These are phyloP conservation scores for Dorcus hopei DNA, from an alignment of 2,888 invertebrate species.

Conservation along the genomic window DNA sequence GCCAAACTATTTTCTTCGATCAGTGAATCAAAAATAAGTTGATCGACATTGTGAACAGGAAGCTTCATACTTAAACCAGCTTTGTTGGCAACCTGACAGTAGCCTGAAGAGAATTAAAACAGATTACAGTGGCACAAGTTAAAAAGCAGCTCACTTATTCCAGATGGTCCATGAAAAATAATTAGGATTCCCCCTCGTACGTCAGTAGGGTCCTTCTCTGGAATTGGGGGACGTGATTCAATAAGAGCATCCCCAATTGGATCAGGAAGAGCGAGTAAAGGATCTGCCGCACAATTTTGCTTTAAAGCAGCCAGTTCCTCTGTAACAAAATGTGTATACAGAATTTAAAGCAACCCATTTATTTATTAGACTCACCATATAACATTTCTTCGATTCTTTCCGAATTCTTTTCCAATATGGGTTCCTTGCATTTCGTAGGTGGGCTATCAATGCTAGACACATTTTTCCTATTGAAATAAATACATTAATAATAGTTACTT, in stretches of 20 bases:
- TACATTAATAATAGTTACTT: background rate
- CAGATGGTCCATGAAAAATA: conserved; percentile 51
- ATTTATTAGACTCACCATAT: conserved; percentile 23
- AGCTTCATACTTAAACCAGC: conserved; percentile 49
- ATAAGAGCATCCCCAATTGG: conserved; percentile 36
- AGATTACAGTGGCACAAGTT: background rate
- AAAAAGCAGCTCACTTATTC: conserved; percentile 39
- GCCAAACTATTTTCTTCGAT: conserved; percentile 28
- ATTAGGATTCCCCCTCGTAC: conserved; percentile 42
- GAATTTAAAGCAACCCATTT: background rate
- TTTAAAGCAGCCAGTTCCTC: conserved; percentile 6
- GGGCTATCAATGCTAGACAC: background rate
- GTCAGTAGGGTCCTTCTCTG: conserved; percentile 16
- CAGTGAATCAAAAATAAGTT: conserved; percentile 52
- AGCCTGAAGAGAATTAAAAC: conserved; percentile 30
- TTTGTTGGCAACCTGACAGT: conserved; percentile 37
- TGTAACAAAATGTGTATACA: background rate
- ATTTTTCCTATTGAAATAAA: background rate
- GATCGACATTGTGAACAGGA: conserved; percentile 54
- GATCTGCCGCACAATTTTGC: background rate
- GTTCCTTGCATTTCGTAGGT: background rate
- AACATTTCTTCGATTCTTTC: conserved; percentile 31
- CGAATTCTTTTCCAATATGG: conserved; percentile 12
- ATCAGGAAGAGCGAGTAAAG: conserved; percentile 23
- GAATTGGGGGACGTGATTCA: conserved; percentile 10